Base-by-base conservation (phyloP, 2,888 invertebrate genomes). In the Drosophila mulleri region DNA sequence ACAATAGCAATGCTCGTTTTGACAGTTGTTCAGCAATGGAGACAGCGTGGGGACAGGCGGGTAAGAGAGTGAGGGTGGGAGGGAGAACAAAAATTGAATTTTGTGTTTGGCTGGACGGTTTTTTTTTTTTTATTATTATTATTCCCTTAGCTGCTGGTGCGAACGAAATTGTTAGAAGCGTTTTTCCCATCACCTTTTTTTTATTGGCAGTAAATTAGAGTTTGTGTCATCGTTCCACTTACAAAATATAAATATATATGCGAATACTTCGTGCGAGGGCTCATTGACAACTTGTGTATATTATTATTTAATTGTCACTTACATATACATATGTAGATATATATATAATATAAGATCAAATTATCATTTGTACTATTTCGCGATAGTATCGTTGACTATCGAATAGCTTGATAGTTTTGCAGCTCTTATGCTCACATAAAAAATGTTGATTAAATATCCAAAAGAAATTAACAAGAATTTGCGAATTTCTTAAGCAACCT, bases 141-240 rank as follows among this genome's bases (percentile, higher is more conserved):
- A 45, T 44, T 41, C 60, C 52, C 74, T 50, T 29, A 52, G 35
- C 42, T 71, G 23, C 42, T 35, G 44, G 11, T 26, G 37, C 53
- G 37, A 58, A 20, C 37, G 35, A 54, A 47, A 63, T 37, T 37
- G 60, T 59, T 54, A 58, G 63, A 39, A 58, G 54, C 75, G 44
- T 52, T 68, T 77, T 65, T 73, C 35, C 47, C 73, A 54, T 37
- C 64, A 64, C 67, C 18, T 53, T 37, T 39, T 53, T 52, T 81
- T 80, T 81, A 82, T 81, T 76, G 69, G 69, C 79, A 76, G 71
- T 81, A 82, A 81, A 81, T 81, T 79, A 76, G 80, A 79, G 73
- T 78, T 72, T 73, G 69, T 71, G 75, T 71, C 62, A 67, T 63
- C 70, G 71, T 69, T 57, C 69, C 76, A 76, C 69, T 78, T 77